Conservation (phyloP, 2,113 vertebrate genomes). For the Xenus cinereus region DNA sequence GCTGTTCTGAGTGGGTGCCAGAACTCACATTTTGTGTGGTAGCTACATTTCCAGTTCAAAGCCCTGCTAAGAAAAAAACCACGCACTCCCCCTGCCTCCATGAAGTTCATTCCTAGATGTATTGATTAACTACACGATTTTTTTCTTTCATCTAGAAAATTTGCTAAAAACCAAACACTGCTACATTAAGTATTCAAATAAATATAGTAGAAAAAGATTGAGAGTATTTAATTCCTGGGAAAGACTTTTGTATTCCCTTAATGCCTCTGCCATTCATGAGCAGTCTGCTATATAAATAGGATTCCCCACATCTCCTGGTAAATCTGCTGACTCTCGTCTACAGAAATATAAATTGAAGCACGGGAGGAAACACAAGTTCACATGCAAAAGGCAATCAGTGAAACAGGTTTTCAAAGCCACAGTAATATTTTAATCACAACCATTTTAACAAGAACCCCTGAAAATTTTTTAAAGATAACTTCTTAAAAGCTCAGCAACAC, state of each 20-base stretch:
- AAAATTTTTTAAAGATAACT: background rate
- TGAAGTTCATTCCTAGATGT: background rate
- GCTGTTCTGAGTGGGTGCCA: conserved; percentile 39
- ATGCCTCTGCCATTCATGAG: conserved; percentile 19
- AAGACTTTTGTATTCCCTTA: background rate
- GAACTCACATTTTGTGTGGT: conserved; percentile 45
- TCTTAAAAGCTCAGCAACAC: conserved; percentile 29
- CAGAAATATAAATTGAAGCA: background rate
- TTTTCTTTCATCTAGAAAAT: background rate
- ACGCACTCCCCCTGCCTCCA: background rate
- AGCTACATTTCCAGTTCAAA: conserved; percentile 61
- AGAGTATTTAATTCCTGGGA: background rate
- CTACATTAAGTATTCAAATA: background rate
- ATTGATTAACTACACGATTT: background rate
- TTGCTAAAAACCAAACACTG: background rate
- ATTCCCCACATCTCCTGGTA: background rate
- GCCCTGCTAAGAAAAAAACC: background rate
- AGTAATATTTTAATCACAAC: background rate
- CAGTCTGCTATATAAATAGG: conserved; percentile 1
- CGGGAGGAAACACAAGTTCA: background rate
- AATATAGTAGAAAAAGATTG: background rate
- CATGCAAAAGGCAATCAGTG: background rate
- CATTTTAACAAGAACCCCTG: background rate
- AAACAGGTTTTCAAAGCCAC: background rate
- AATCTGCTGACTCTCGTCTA: conserved; percentile 34